These are phyloP conservation scores for Gortyna flavago DNA, from an alignment of 2,888 invertebrate species.

Conservation along the genomic window DNA sequence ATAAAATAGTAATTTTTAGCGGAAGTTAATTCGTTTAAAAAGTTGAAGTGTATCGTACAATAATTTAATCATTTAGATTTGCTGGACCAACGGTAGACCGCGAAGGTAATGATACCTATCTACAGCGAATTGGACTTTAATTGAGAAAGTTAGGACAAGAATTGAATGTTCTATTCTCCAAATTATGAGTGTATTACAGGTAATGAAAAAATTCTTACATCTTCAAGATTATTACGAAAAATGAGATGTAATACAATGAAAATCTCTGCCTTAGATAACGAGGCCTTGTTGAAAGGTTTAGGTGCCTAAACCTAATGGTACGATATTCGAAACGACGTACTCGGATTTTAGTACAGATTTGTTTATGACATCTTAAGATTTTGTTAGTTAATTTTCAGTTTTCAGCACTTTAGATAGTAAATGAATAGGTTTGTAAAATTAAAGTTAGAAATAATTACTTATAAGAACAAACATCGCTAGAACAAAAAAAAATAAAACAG, in stretches of 20 bases:
- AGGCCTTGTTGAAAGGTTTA: slow-evolving; percentile 41
- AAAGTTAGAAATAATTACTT: neutral
- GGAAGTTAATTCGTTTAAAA: neutral
- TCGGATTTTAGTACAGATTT: slow-evolving; percentile 43
- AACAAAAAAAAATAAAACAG: neutral
- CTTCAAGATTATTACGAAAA: slow-evolving; percentile 26
- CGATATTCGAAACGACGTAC: slow-evolving; percentile 42
- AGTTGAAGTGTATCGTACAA: slow-evolving; percentile 9
- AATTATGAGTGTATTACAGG: slow-evolving; percentile 2
- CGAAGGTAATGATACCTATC: slow-evolving; percentile 22
- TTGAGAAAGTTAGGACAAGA: slow-evolving; percentile 26
- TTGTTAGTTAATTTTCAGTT: neutral
- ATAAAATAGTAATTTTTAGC: neutral
- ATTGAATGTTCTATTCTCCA: slow-evolving; percentile 17
- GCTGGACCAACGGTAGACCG: slow-evolving; percentile 2
- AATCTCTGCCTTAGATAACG: slow-evolving; percentile 30
- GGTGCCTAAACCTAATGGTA: slow-evolving; percentile 46
- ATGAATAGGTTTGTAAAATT: neutral
- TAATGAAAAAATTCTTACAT: slow-evolving; percentile 8
- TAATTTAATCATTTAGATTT: slow-evolving; percentile 25
- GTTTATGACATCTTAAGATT: slow-evolving; percentile 9
- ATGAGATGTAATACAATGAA: slow-evolving; percentile 21
- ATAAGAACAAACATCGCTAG: neutral
- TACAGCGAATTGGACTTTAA: slow-evolving; percentile 26
- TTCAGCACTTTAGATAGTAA: neutral